These are phyloP conservation scores for Lumbricus terrestris DNA, from an alignment of 2,888 invertebrate species.

Conservation along the genomic window DNA sequence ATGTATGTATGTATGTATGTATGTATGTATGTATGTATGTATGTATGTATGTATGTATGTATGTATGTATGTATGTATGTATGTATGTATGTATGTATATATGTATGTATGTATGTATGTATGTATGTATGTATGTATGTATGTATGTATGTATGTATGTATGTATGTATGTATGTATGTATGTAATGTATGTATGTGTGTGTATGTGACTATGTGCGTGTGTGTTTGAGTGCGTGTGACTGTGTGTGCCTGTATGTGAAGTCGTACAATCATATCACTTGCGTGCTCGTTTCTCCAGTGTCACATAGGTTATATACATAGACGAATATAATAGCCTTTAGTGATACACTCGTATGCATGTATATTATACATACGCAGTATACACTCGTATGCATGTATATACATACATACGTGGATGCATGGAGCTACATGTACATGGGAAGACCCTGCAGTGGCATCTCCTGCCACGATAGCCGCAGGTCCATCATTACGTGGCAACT, in stretches of 20 bases:
- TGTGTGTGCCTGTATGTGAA: background rate
- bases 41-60: background rate
- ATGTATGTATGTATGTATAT: no score
- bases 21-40: conserved; percentile 9
- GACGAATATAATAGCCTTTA: no score
- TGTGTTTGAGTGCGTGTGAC: background rate
- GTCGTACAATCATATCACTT: background rate
- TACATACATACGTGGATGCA: background rate
- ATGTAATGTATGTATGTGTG: no score
- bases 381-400: background rate
- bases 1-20: conserved; percentile 7
- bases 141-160: conserved; percentile 13
- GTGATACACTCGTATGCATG: no score
- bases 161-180: no score
- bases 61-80: no score
- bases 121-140: background rate
- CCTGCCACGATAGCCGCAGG: background rate
- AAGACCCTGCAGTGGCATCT: background rate
- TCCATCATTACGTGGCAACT: conserved; percentile 7
- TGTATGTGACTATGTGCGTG: background rate
- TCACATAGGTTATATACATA: no score
- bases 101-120: no score
- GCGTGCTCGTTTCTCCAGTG: no score
- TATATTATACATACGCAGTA: no score
- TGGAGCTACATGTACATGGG: no score